Percentiles rank a stretch among this genome's conserved stretches.
These are phyloP conservation scores for Dioctria rufipes DNA, from an alignment of 2,888 invertebrate species.

Conservation along the genomic window DNA sequence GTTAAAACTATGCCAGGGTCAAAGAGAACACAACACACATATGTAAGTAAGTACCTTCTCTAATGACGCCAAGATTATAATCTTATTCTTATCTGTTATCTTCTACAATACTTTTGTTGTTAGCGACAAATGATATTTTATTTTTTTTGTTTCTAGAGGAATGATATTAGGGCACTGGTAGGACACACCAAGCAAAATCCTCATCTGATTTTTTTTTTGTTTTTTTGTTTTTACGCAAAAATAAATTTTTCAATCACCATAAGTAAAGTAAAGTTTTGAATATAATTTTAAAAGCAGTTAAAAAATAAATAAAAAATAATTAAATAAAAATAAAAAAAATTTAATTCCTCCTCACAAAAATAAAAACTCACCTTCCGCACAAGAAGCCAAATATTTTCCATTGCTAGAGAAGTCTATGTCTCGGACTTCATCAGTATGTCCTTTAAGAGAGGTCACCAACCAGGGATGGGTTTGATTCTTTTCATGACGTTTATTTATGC, in stretches of 20 bases:
- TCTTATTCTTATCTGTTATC: too few relatives aligned
- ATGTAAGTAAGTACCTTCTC: too few relatives aligned
- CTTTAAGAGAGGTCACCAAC: conserved; percentile 85
- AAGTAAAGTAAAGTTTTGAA: conserved; percentile 5
- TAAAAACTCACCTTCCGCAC: conserved; percentile 83
- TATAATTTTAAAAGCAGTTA: conserved; percentile 9
- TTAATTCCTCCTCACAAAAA: too few relatives aligned
- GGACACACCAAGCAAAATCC: conserved; percentile 14
- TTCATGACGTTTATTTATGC: conserved; percentile 29
- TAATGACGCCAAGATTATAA: too few relatives aligned
- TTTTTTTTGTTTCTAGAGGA: neutral
- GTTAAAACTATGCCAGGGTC: too few relatives aligned
- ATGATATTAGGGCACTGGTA: conserved; percentile 1
- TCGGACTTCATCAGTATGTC: conserved; percentile 82
- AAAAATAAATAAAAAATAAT: conserved; percentile 16
- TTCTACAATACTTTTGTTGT: neutral
- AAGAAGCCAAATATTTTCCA: conserved; percentile 88
- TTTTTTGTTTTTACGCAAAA: neutral
- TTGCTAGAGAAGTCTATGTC: conserved; percentile 88
- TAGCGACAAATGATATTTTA: conserved; percentile 20
- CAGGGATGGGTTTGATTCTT: conserved; percentile 76
- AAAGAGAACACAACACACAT: too few relatives aligned
- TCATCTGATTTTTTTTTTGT: neutral
- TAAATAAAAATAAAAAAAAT: neutral
- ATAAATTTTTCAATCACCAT: conserved; percentile 12